phyloP scores from a whole-genome alignment of 2,113 vertebrate genomes.

The Serinus canaria region DNA sequence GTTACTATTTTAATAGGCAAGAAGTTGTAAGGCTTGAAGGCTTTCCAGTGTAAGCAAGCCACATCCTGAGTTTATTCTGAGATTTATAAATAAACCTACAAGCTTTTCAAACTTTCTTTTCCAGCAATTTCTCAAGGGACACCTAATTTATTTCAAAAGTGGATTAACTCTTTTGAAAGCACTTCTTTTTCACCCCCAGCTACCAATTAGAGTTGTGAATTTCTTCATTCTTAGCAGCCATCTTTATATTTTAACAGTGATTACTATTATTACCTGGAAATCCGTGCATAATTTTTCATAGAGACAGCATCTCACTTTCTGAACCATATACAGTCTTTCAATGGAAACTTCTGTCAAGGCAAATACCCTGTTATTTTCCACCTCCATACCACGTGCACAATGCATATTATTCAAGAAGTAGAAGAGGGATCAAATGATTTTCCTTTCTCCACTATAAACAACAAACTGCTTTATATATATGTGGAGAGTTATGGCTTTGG shows the following conservation, averaged over 20 bases:
- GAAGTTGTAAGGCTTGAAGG: background rate
- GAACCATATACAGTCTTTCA: background rate
- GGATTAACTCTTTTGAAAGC: background rate
- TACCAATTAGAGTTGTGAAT: background rate
- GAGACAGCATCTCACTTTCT: background rate
- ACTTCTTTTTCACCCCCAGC: accelerated
- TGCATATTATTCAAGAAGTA: background rate
- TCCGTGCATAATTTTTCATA: background rate
- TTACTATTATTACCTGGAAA: background rate
- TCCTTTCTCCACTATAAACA: background rate
- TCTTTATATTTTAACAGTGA: background rate
- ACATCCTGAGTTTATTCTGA: background rate
- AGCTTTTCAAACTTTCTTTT: background rate
- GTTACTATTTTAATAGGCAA: background rate
- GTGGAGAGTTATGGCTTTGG: background rate
- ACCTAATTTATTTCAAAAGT: background rate
- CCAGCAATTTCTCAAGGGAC: background rate
- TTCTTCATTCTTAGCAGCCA: background rate
- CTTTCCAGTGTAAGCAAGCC: background rate
- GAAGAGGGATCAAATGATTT: background rate
- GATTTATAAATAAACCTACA: background rate
- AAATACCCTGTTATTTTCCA: background rate
- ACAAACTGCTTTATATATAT: background rate
- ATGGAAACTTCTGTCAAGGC: background rate
- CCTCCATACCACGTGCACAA: background rate